Evolutionary conservation across 2,888 invertebrate genomes (phyloP).

Genomic region (Thymelicus sylvestris): DNA sequence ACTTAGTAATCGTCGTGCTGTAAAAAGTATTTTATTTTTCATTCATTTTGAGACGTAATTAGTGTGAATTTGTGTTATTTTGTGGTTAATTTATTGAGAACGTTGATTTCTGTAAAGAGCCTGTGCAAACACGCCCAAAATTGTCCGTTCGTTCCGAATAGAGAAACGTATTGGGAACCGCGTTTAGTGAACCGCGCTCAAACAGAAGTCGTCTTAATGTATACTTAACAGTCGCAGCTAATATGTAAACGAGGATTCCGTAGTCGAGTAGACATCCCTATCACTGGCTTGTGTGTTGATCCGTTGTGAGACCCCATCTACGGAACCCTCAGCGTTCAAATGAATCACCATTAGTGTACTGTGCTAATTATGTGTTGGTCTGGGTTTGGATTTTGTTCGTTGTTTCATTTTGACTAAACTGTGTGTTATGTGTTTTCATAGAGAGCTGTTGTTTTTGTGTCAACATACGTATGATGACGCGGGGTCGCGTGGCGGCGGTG

Average conservation of each 20-base stretch:
- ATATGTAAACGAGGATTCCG: constrained; percentile 68
- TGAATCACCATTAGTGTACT: constrained; percentile 78
- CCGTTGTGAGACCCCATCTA: constrained; percentile 51
- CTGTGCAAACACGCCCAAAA: constrained; percentile 57
- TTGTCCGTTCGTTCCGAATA: constrained; percentile 46
- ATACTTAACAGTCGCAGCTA: constrained; percentile 56
- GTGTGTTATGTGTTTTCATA: constrained; percentile 82
- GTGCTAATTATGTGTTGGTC: constrained; percentile 83
- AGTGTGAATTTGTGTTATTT: constrained; percentile 81
- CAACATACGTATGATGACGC: constrained; percentile 65
- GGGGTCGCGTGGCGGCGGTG: constrained; percentile 63
- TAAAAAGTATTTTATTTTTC: constrained; percentile 79
- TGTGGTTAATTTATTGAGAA: constrained; percentile 70
- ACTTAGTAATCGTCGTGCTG: constrained; percentile 84
- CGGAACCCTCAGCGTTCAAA: constrained; percentile 71
- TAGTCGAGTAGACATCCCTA: constrained; percentile 55
- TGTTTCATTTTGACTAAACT: constrained; percentile 82
- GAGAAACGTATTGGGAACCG: constrained; percentile 57
- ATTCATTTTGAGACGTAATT: constrained; percentile 77
- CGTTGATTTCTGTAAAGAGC: constrained; percentile 77
- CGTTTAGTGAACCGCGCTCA: constrained; percentile 57
- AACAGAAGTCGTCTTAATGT: constrained; percentile 62
- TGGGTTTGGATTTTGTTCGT: constrained; percentile 84
- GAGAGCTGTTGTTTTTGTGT: constrained; percentile 75
- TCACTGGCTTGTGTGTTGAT: constrained; percentile 44